These are phyloP conservation scores for Platyrinchus mystaceus DNA, from an alignment of 2,797 vertebrate species.

Conservation along the genomic window DNA sequence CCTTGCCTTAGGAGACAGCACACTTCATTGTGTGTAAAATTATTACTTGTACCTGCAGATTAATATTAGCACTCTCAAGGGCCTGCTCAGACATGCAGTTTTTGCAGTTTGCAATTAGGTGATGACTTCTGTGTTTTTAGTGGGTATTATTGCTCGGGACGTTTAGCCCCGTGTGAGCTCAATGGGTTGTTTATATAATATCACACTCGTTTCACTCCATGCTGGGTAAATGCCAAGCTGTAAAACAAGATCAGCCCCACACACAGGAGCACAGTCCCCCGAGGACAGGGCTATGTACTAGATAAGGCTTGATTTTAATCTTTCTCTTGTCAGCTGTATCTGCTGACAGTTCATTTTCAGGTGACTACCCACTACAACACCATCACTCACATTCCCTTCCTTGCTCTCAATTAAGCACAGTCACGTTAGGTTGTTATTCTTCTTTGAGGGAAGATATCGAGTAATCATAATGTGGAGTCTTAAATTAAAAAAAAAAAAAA, in stretches of 20 bases:
- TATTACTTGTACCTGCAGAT: neutral
- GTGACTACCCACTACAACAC: neutral
- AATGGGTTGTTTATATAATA: neutral
- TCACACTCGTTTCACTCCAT: neutral
- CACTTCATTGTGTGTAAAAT: neutral
- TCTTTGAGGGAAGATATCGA: neutral
- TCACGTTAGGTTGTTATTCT: neutral
- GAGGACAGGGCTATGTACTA: neutral
- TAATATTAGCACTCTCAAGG: neutral
- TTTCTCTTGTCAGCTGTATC: slow-evolving; percentile 25
- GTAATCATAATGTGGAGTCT: neutral
- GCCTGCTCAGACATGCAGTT: neutral
- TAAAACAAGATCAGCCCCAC: neutral
- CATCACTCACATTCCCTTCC: neutral
- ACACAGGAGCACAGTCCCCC: neutral
- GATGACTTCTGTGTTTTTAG: neutral
- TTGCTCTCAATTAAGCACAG: neutral
- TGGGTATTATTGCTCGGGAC: neutral
- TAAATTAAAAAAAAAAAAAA: neutral
- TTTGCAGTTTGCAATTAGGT: neutral
- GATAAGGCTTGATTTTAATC: slow-evolving; percentile 22
- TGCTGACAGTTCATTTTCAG: slow-evolving; percentile 46
- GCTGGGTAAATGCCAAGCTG: neutral
- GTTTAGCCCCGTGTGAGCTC: neutral
- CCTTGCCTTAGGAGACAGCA: neutral